Base-by-base conservation (phyloP, 2,797 vertebrate genomes). In the Uromys caudimaculatus region DNA sequence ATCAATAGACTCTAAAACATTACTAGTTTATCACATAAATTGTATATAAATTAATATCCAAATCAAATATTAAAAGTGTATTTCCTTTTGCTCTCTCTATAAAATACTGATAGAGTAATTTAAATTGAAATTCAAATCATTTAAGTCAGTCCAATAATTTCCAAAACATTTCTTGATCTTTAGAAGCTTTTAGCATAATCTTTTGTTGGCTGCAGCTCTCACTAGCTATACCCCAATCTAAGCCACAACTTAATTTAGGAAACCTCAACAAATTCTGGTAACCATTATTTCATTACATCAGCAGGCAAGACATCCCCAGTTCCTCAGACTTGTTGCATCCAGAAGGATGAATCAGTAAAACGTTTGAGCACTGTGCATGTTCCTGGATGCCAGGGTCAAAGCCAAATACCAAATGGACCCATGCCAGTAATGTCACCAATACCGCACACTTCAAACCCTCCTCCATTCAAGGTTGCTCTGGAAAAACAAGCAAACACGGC, bases 201-300 rank as follows among this genome's bases (percentile, higher is more conserved):
- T 64, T 84, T 84, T 64, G 29, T 84, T 84, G 41, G 60, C 16
- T 47, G 82, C 9, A 64, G 41, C 29, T 64, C 58, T 84, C 41
- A 47, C 29, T 47, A 85, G 60, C 17, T 50, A 67, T 12, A 85
- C 29, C 19, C 10, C 10, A 67, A 23, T 85, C 17, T 67, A 85
- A 50, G 41, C 60, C 82, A 67, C 60, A 47, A 85, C 35, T 85
- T 67, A 64, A 85, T 85, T 47, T 52, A 60, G 69, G 75, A 93
- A 81, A 67, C 67, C 47, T 76, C 89, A 82, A 60, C 82, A 91
- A 90, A 88, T 54, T 41, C 82, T 60, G 86, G 16, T 54, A 87
- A 38, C 67, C 64, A 71, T 38, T 58, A 88, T 29, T 88, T 41
- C 50, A 73, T 29, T 41, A 58, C 86, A 75, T 38, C 35, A n/a